phyloP scores from a whole-genome alignment of 2,113 vertebrate species.

The Gallinago paraguaiae region DNA sequence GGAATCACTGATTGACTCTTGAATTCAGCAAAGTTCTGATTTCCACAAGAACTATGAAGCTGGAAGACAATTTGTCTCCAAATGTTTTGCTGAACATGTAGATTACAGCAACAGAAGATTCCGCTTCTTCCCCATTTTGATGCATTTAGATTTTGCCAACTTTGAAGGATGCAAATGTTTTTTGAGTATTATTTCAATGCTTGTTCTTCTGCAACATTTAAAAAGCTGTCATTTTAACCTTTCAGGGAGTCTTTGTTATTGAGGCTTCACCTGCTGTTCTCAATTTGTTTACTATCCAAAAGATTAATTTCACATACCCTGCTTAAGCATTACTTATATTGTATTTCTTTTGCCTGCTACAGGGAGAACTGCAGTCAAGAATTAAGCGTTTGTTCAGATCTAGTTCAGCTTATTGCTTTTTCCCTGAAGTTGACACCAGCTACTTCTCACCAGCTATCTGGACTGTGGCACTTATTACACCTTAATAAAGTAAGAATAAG shows the following conservation, averaged over 20 bases:
- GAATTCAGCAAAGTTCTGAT: neutral
- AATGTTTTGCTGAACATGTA: neutral
- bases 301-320: neutral
- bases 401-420: slow-evolving; percentile 85
- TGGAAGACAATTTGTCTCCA: neutral
- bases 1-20: neutral
- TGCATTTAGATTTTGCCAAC: neutral
- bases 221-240: neutral
- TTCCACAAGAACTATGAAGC: neutral
- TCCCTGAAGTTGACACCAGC: slow-evolving; percentile 87
- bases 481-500: slow-evolving; percentile 78
- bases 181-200: neutral
- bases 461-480: slow-evolving; percentile 85
- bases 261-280: neutral
- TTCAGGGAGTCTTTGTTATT: neutral
- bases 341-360: slow-evolving; percentile 8
- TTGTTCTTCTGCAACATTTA: neutral
- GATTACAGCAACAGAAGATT: neutral
- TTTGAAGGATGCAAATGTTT: neutral
- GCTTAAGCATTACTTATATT: neutral
- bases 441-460: slow-evolving; percentile 82
- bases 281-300: neutral
- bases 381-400: slow-evolving; percentile 59
- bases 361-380: slow-evolving; percentile 76
- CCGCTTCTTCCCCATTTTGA: neutral